These are phyloP conservation scores for Urocyon cinereoargenteus DNA, from an alignment of 2,797 vertebrate species.

Conservation along the genomic window DNA sequence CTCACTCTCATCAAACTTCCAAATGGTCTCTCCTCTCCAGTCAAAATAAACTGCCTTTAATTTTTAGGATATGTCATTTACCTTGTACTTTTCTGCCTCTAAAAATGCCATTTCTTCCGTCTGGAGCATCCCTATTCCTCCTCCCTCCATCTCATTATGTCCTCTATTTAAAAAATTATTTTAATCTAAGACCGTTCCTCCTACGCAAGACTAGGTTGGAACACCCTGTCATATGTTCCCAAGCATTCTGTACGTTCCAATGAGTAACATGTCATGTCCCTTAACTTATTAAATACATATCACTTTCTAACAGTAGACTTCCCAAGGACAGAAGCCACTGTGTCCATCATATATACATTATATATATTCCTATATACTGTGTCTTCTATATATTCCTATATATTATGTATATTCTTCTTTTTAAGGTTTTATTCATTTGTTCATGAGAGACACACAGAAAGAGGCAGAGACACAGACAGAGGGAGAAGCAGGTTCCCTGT, in stretches of 20 bases:
- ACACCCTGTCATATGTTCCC: neutral
- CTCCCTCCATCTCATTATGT: neutral
- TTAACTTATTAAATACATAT: neutral
- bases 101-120: neutral
- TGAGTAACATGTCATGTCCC: neutral
- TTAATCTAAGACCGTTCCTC: neutral
- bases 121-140: neutral
- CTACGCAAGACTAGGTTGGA: neutral
- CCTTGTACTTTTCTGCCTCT: neutral
- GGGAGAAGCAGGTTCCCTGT: too few relatives aligned
- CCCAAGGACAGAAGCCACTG: neutral
- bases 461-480: too few relatives aligned
- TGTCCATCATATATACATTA: neutral
- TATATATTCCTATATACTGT: neutral
- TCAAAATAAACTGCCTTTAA: neutral
- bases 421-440: too few relatives aligned
- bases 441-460: too few relatives aligned
- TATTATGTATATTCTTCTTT: neutral
- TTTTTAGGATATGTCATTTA: neutral
- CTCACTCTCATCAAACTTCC: neutral
- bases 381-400: neutral
- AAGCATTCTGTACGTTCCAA: neutral
- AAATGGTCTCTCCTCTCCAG: neutral
- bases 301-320: neutral
- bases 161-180: slow-evolving; percentile 24